Conservation (phyloP, 2,113 vertebrate genomes). For the Ahaetulla prasina region DNA sequence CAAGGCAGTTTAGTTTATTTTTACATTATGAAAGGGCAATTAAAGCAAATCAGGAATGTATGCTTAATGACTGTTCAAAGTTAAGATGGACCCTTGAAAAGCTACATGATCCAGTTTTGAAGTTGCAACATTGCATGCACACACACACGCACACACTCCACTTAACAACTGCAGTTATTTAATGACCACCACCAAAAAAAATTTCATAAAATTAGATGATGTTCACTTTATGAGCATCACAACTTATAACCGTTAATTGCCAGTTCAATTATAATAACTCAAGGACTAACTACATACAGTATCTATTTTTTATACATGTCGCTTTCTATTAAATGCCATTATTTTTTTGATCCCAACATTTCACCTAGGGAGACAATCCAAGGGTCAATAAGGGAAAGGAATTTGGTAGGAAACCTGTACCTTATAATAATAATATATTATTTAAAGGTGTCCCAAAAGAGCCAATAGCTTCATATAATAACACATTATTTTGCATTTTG, state of each 20-base stretch:
- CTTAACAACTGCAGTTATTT: not conserved
- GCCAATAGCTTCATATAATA: not conserved
- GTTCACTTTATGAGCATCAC: not conserved
- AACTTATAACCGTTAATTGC: not conserved
- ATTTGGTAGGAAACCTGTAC: not conserved
- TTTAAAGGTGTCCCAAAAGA: not conserved
- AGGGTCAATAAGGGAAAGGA: not conserved
- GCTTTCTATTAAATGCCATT: not conserved
- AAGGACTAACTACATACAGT: not conserved
- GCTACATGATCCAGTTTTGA: not conserved
- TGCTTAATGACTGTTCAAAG: not conserved
- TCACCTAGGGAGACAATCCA: not conserved
- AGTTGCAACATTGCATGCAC: not conserved
- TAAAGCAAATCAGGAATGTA: not conserved
- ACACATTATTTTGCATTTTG: not conserved
- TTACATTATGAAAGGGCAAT: not conserved
- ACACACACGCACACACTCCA: not conserved
- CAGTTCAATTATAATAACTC: not conserved
- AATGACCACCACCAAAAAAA: not conserved
- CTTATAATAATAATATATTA: not conserved
- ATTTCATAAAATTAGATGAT: not conserved
- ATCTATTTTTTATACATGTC: not conserved
- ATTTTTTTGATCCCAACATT: not conserved
- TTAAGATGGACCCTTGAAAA: not conserved
- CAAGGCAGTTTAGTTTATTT: not conserved